Evolutionary conservation across 2,888 invertebrate species (phyloP), one percentile per base, ranked within the genome.

Genomic region (Pimpla rufipes): DNA sequence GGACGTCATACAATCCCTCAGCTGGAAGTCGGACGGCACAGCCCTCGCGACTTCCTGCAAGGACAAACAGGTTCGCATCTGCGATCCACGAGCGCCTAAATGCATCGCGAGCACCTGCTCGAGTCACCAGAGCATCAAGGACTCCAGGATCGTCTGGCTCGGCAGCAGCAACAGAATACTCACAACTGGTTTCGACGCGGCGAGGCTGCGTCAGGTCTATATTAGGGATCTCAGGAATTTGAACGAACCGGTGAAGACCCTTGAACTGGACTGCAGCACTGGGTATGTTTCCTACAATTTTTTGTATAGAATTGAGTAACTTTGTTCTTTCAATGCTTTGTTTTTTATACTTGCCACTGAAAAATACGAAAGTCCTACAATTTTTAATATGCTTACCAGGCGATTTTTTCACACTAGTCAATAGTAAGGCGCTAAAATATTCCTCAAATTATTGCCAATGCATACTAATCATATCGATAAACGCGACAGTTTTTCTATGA

Each of bases 51-150:
- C 98, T 0, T 97, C 98, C 0, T 97, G 98, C 93, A 98, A 98
- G 93, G 99, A 99, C 93, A 97, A 98, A 92, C 96, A 96, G 93
- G 95, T 99, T 0, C 95, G 98, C 74, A 95, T 99, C 47, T 94
- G 98, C 88, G 98, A 99, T 93, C 98, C 98, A 0, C 94, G 98
- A 42, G 94, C 94, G 23, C 76, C 91, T 2, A 89, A 89, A 82
- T 92, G 90, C 80, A 94, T 95, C 35, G 93, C 94, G 40, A 94
- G 94, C 0, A 94, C 95, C 4, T 95, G 96, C 0, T 95, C 96
- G 88, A 97, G 98, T 89, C 98, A 98, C 93, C 97, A 97, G 92
- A 98, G 97, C 91, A 97, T 98, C 86, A 98, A 98, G 93, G 98
- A 98, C 90, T 98, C 98, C 1, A 94, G 98, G 79, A 96, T 98